A percentile compares a stretch with the other conserved stretches of the same genome.
These are phyloP conservation scores for Luidia sarsii DNA, from an alignment of 53 echinoderm and acorn worm species.

Conservation along the genomic window DNA sequence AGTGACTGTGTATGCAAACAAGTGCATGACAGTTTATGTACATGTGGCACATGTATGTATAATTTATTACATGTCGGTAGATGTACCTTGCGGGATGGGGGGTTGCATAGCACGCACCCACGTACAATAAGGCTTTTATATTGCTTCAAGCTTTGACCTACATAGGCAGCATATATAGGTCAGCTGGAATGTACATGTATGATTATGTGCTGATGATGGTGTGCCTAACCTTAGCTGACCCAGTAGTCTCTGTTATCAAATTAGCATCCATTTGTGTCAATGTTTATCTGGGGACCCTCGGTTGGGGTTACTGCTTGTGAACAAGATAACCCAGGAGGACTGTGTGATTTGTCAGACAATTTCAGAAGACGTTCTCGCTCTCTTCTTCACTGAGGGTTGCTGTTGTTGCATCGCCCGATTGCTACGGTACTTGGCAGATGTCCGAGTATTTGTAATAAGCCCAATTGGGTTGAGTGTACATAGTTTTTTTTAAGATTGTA, in stretches of 20 bases:
- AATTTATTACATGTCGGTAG: background rate
- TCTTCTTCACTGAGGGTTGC: too few species aligned
- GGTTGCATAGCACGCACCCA: background rate
- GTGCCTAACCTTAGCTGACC: constrained; percentile 30
- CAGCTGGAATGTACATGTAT: constrained; percentile 37
- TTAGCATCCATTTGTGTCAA: constrained; percentile 41
- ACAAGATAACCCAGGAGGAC: too few species aligned
- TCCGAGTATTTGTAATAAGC: too few species aligned
- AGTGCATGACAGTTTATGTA: background rate
- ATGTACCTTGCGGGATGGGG: background rate
- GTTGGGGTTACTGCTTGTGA: too few species aligned
- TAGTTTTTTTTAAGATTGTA: too few species aligned
- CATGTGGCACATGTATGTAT: background rate
- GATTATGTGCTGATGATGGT: constrained; percentile 41
- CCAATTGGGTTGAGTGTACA: too few species aligned
- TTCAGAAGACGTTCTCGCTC: too few species aligned
- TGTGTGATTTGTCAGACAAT: too few species aligned
- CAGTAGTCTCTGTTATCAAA: constrained; percentile 29
- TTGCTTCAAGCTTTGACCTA: constrained; percentile 46
- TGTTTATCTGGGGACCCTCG: background rate
- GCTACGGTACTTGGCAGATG: too few species aligned
- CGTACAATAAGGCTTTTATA: background rate
- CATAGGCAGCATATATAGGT: constrained; percentile 35
- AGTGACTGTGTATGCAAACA: background rate
- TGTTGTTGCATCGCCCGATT: too few species aligned